Conservation (phyloP, 2,113 vertebrate genomes). For the Tiliqua scincoides region DNA sequence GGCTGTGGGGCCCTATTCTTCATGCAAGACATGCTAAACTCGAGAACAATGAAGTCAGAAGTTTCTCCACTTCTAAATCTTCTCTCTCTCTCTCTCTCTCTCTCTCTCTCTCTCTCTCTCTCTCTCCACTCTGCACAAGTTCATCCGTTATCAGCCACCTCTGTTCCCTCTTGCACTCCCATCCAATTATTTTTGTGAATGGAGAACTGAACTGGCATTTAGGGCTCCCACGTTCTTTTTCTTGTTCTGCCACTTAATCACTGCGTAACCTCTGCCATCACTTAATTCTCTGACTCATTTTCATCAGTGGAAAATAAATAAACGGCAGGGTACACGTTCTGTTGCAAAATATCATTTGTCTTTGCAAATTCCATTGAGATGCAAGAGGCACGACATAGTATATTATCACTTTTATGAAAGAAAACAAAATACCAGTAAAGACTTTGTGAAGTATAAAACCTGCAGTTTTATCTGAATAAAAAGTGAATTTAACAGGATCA, state of each 20-base stretch:
- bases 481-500: conserved; percentile 47
- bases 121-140: background rate
- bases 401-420: conserved; percentile 50
- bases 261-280: background rate
- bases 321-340: background rate
- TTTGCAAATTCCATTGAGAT: background rate
- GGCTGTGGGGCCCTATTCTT: background rate
- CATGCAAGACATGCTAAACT: background rate
- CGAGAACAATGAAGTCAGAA: background rate
- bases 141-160: rapidly evolving
- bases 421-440: background rate
- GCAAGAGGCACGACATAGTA: conserved; percentile 18
- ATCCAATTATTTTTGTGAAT: conserved; percentile 20
- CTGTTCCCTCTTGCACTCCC: rapidly evolving
- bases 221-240: background rate
- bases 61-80: background rate
- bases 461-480: conserved; percentile 52
- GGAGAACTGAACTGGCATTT: background rate
- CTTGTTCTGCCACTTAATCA: background rate
- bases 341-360: background rate
- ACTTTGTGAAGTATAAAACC: conserved; percentile 55
- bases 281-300: conserved; percentile 3
- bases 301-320: background rate
- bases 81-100: background rate
- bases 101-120: background rate